phyloP scores from a whole-genome alignment of 2,888 invertebrate genomes.

The Ichneumon xanthorius region DNA sequence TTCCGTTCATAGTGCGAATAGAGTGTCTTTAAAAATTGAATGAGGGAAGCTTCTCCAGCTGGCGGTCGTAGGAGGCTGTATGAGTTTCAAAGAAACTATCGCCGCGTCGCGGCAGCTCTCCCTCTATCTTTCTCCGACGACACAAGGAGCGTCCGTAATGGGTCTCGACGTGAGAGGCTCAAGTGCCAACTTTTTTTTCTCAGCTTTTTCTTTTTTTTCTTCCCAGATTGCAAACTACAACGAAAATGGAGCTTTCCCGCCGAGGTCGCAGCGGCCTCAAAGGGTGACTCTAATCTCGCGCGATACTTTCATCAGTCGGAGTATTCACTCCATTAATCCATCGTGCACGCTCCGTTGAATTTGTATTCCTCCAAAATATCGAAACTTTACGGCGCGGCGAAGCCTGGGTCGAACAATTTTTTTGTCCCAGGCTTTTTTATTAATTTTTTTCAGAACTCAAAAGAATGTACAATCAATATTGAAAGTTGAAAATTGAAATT shows the following conservation, averaged over 20 bases:
- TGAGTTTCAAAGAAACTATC: conserved; percentile 70
- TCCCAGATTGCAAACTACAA: conserved; percentile 63
- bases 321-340: conserved; percentile 35
- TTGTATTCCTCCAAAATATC: conserved; percentile 19
- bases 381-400: background rate
- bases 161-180: conserved; percentile 65
- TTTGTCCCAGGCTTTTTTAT: too few species aligned
- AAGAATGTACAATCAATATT: too few species aligned
- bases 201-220: conserved; percentile 4
- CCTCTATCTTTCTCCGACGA: conserved; percentile 35
- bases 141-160: conserved; percentile 67
- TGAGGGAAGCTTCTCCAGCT: conserved; percentile 58
- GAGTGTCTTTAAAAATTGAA: conserved; percentile 65
- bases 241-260: conserved; percentile 64
- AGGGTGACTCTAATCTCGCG: conserved; percentile 64
- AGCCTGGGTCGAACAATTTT: too few species aligned
- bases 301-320: conserved; percentile 56
- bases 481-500: too few species aligned
- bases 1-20: conserved; percentile 45
- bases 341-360: conserved; percentile 14
- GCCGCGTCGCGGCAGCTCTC: conserved; percentile 52
- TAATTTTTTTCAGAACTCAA: too few species aligned
- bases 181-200: conserved; percentile 55
- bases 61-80: conserved; percentile 53
- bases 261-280: conserved; percentile 51